Percentiles rank a stretch among this genome's conserved stretches.
phyloP scores from a whole-genome alignment of 2,113 vertebrate genomes.

The Saimiri boliviensis region DNA sequence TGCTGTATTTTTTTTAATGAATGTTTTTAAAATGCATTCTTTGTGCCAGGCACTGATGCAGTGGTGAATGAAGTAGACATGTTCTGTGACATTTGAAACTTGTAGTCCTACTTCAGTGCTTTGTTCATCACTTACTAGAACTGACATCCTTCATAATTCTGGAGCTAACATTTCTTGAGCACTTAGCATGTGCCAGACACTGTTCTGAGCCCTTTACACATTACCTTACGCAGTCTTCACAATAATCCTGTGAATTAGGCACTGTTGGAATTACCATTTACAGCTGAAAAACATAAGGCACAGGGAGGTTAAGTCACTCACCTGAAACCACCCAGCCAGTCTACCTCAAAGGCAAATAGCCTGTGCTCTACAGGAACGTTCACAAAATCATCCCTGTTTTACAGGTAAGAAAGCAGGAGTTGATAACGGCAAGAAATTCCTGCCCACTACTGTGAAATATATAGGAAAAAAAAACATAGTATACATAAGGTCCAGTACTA shows the following conservation, averaged over 20 bases:
- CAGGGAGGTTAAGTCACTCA: background rate
- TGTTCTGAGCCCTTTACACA: background rate
- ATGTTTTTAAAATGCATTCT: background rate
- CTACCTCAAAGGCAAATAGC: background rate
- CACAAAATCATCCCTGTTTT: background rate
- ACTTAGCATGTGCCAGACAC: background rate
- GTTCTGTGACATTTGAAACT: background rate
- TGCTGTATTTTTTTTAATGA: background rate
- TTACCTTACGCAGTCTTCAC: background rate
- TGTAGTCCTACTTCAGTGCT: background rate
- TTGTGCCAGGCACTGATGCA: background rate
- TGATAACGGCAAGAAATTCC: background rate
- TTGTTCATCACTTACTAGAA: background rate
- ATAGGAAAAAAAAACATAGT: background rate
- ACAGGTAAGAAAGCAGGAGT: background rate
- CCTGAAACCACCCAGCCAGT: background rate
- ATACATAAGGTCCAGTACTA: background rate
- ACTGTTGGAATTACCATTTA: background rate
- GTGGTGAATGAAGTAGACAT: background rate
- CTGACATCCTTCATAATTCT: background rate
- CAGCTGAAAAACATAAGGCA: background rate
- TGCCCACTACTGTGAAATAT: background rate
- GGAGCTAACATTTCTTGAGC: background rate
- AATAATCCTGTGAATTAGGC: background rate
- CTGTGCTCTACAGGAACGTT: background rate